Base-by-base conservation (phyloP, 2,113 vertebrate species). In the Numida meleagris region DNA sequence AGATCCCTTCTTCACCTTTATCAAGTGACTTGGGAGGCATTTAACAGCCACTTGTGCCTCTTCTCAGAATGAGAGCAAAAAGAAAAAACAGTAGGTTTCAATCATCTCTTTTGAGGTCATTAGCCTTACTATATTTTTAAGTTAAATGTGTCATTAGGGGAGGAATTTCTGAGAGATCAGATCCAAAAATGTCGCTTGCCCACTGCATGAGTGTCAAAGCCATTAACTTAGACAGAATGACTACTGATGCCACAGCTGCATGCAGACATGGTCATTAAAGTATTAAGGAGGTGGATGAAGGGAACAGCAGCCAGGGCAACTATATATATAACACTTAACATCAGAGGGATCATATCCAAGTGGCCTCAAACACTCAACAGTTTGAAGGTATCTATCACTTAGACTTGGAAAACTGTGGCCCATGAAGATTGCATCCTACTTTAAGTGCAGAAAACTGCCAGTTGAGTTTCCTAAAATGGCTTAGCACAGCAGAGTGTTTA, bases 271-370 rank as follows among this genome's bases (percentile, higher is more conserved):
- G 24, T 33, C 13, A 8, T 2, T 67, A 58, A 83, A 80, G 9
- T 40, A 11, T 48, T 93, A 14, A 25, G 61, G 55, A 68, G 31
- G 14, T 12, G 66, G 38, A 29, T 74, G n/a, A n/a, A 72, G n/a
- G 36, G 23, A 88, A 18, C 6, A 68, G 36, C 14, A 48, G 48
- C 53, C 13, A 4, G 27, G 4, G 25, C 25, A 38, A 1, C 71
- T 66, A 18, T 74, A 31, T 14, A 7, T 36, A 4, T 31, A 31
- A 13, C 51, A 34, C 46, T 82, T 87, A 16, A 12, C 13, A 45
- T 61, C 38, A 20, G 9, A 65, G 7, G 4, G 2, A 0, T 23
- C 0, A 0, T 68, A 58, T 31, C 0, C 2, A 27, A 18, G 9
- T 46, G 8, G 17, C 34, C n/a, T 89, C n/a, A 58, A 33, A 19